Evolutionary conservation across 2,113 vertebrate genomes (phyloP), one percentile per base, ranked within the genome.

Genomic region (Melanocharis versteri): DNA sequence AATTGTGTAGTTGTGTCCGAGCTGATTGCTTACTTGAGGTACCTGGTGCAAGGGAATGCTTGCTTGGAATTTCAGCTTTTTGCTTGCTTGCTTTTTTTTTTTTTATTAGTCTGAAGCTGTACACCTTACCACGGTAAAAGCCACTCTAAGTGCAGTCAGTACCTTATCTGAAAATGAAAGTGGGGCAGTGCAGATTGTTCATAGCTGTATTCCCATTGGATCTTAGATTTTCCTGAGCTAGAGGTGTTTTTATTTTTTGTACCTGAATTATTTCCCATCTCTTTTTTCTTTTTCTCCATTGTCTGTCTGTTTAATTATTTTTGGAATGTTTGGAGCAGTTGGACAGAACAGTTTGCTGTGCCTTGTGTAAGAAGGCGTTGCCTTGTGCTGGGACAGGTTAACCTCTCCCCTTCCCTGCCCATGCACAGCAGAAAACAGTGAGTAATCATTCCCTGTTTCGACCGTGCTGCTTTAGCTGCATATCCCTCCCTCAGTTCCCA

Each of bases 391-490:
- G 19, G 17, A 7, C 7, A 13, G 12, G 24, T 48, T 40, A 45
- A 27, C 39, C 33, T 60, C 18, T 73, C 61, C 33, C 15, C 0
- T n/a, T 81, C n/a, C 19, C 9, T 27, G 10, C 21, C 51, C 30
- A 7, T 12, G 62, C 30, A 17, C 45, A 54, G 68, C 26, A 44
- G 70, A 44, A 35, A 28, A 13, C 19, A 30, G 15, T 7, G 4
- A 54, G 15, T 39, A 14, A 35, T 69, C 37, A 8, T 31, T 85
- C 37, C 56, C 13, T 76, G 2, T 17, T 66, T 37, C 40, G 48
- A 31, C 28, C 0, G 0, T n/a, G 11, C 54, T 65, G 27, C 42
- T 37, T 72, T 33, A 57, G 16, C 48, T 30, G 4, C 8, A 0
- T 39, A 6, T 26, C 18, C 12, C 14, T 72, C 28, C 22, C 11